A percentile compares a stretch with the other conserved stretches of the same genome.
These are phyloP conservation scores for Tineola bisselliella DNA, from an alignment of 2,888 invertebrate genomes.

Conservation along the genomic window DNA sequence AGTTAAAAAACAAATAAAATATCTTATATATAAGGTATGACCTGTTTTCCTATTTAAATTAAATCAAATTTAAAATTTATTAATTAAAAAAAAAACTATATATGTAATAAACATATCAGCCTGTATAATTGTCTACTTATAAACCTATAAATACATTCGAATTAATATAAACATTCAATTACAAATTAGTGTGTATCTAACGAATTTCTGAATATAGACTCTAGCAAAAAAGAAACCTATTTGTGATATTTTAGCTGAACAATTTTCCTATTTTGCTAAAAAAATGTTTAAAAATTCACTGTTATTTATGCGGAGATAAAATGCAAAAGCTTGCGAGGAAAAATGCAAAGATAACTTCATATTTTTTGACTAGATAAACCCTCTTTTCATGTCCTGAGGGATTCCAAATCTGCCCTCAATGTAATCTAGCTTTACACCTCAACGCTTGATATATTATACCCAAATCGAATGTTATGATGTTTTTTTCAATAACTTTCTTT, in stretches of 20 bases:
- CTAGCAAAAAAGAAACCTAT: no score
- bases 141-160: no score
- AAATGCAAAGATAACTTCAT: not conserved
- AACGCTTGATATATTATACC: not conserved
- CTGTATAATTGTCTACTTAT: no score
- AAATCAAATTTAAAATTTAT: no score
- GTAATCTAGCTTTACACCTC: slow-evolving; percentile 6
- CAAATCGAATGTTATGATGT: not conserved
- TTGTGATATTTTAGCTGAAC: not conserved
- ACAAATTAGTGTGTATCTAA: no score
- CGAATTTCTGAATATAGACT: no score
- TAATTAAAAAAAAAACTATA: no score
- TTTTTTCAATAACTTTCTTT: not conserved
- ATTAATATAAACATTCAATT: no score
- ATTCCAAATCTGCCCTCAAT: not conserved
- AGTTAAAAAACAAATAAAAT: no score
- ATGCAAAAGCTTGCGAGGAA: not conserved
- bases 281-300: not conserved
- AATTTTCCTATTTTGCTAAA: not conserved
- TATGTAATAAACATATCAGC: no score
- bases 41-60: no score
- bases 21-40: no score
- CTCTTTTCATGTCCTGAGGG: not conserved
- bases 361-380: not conserved
- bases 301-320: not conserved